Evolutionary conservation across 1,140 invertebrate genomes (phyloP).

Genomic region (Macrostomum lignano): DNA sequence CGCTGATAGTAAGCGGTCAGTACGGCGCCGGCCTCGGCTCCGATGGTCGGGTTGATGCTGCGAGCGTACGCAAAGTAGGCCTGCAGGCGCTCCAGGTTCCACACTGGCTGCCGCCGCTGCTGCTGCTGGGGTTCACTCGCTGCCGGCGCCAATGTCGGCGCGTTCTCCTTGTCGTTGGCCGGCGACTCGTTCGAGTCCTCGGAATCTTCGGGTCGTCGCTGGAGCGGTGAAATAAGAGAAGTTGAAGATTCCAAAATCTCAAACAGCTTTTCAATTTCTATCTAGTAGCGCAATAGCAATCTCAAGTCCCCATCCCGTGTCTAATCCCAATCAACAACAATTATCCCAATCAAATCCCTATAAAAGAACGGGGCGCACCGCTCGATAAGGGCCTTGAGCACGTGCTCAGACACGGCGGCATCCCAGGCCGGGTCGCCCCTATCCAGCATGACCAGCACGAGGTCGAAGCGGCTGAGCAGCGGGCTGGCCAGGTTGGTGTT

Average conservation of each 20-base stretch:
- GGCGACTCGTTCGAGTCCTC: no score
- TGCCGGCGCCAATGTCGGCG: not conserved
- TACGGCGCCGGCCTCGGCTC: conserved; percentile 35
- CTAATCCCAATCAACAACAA: no score
- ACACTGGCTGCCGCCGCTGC: conserved; percentile 16
- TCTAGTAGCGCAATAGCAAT: no score
- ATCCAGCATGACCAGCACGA: conserved; percentile 51
- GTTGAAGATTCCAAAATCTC: no score
- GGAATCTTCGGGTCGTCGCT: no score
- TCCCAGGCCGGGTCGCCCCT: conserved; percentile 50
- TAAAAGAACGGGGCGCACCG: no score
- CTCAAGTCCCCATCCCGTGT: no score
- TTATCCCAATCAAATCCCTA: no score
- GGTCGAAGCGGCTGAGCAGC: conserved; percentile 58
- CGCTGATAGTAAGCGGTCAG: conserved; percentile 45
- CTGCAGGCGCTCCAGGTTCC: conserved; percentile 39
- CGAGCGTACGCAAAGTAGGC: conserved; percentile 47
- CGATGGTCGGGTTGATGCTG: conserved; percentile 35
- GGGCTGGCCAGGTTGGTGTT: conserved; percentile 56
- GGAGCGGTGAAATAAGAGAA: no score
- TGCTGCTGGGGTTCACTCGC: no score
- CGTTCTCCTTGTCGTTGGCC: not conserved
- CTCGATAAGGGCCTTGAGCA: no score
- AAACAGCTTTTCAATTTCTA: no score
- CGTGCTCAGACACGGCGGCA: conserved; percentile 35